Percentiles rank a stretch among this genome's conserved stretches.
phyloP scores from a whole-genome alignment of 37 sponge, comb jelly and placozoan genomes.

The Theonella swinhoei region DNA sequence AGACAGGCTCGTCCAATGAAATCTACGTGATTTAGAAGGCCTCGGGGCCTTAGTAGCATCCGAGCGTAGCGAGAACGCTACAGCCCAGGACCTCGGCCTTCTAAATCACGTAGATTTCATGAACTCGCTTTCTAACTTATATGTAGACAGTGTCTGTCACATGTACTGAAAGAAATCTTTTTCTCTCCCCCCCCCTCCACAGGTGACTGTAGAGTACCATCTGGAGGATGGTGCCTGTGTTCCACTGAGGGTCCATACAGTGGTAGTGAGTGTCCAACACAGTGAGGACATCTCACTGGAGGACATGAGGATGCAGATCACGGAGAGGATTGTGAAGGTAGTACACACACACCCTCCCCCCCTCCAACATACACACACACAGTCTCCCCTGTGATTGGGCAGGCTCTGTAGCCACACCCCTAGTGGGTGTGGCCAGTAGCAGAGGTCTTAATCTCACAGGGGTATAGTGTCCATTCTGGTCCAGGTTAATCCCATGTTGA shows the following conservation, averaged over 20 bases:
- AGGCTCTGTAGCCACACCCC: background rate
- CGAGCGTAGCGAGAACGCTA: no score
- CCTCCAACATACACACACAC: no score
- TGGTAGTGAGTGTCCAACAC: constrained; percentile 93
- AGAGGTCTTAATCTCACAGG: background rate
- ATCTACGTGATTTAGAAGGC: no score
- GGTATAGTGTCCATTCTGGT: background rate
- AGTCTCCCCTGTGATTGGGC: background rate
- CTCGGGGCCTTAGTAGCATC: no score
- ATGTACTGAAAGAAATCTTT: background rate
- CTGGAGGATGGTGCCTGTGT: constrained; percentile 71
- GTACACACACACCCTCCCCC: no score
- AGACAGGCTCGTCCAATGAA: no score
- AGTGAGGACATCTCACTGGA: constrained; percentile 60
- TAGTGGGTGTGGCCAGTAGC: background rate
- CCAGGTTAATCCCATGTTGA: background rate
- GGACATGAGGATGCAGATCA: constrained; percentile 69
- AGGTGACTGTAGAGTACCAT: constrained; percentile 97
- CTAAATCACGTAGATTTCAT: no score
- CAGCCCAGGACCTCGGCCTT: no score
- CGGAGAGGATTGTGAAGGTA: constrained; percentile 88
- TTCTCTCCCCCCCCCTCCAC: background rate
- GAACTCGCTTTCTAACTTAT: no score
- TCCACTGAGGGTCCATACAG: constrained; percentile 91
- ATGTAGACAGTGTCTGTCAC: no score